Evolutionary conservation across 1,140 invertebrate genomes (phyloP), one percentile per base, ranked within the genome.

Genomic region (Diorhabda sublineata): DNA sequence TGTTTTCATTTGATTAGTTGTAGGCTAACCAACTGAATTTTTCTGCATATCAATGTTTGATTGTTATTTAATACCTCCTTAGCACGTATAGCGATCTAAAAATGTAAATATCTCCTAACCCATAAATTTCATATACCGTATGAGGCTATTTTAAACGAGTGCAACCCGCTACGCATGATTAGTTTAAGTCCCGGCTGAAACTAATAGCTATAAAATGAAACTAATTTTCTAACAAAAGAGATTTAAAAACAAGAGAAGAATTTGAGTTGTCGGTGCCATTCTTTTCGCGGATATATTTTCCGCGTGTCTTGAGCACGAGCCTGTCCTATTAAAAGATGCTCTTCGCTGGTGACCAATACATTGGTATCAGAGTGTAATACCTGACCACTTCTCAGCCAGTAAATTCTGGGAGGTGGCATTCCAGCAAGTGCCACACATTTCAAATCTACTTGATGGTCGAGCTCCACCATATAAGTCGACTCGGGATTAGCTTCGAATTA

Each of bases 201-300:
- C 26, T 26, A 26, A 26, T 26, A 26, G 26, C 0, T 26, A 26
- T 26, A 26, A 26, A 26, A 26, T 26, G 26, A 26, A 26, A 26
- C 26, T 26, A 26, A 26, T 26, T 26, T 26, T 26, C 26, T 26
- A 26, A 26, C 26, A 26, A 26, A 26, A 26, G 0, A 26, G 26
- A 26, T 26, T 1, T 1, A 26, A 26, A 26, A 64, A 86, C 92
- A 91, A 98, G 74, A 99, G 95, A 61, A 92, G 94, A 64, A 99
- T 87, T 61, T 90, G 87, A 0, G 95, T 95, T 0, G 94, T 89
- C 69, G 95, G 92, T 62, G 92, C 95, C 64, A 91, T 84, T 69
- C 95, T 85, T 77, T 91, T 91, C 8, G 91, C 94, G 0, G 96
- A 96, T 42, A 97, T 89, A 81, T 98, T 98, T 81, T 95, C 92